Evolutionary conservation across 1,140 invertebrate species (phyloP), one percentile per base, ranked within the genome.

Genomic region (Chymomyza costata): DNA sequence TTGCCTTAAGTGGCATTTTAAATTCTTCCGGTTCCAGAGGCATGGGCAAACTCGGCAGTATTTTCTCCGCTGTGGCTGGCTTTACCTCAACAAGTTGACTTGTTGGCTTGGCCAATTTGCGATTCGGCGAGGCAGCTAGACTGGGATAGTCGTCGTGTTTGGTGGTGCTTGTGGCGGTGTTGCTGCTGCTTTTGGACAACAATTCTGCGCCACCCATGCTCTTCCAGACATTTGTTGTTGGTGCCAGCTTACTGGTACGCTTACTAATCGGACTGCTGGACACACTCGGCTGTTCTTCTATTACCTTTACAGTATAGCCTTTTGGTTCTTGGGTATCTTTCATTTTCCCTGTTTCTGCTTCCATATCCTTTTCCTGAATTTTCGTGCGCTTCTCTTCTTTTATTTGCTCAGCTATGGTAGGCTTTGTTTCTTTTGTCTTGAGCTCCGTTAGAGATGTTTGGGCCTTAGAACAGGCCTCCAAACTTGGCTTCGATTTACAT

Each of bases 81-180:
- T 17, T 38, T 10, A 17, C 7, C 15, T 38, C 35, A 5, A 14
- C 5, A 3, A 17, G 15, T 16, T 10, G 5, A 14, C 2, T 16
- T 6, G 13, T 14, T 8, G 15, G 13, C 15, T 38, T 38, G 2
- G 15, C 15, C 5, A 3, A 2, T 16, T 38, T 38, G 8, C 14
- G 10, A 6, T 5, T 10, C 6, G 32, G 32, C 32, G 32, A 34
- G 3, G 32, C 21, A 25, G 21, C 32, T 14, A 34, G 32, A 34
- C 32, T 63, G 17, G 60, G 60, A 32, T 37, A 63, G 6, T 63
- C 60, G 25, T 44, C 45, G 13, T 39, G 1, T 47, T 61, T 18
- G 40, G 8, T 8, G 55, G n/a, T 15, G 15, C 7, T 7, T 18
- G 15, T n/a, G 38, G 18, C 14, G 11, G 13, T 3, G 21, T 7